A percentile compares a stretch with the other conserved stretches of the same genome.
Conservation (phyloP, 2,888 invertebrate genomes). For the Octonoba sinensis region DNA sequence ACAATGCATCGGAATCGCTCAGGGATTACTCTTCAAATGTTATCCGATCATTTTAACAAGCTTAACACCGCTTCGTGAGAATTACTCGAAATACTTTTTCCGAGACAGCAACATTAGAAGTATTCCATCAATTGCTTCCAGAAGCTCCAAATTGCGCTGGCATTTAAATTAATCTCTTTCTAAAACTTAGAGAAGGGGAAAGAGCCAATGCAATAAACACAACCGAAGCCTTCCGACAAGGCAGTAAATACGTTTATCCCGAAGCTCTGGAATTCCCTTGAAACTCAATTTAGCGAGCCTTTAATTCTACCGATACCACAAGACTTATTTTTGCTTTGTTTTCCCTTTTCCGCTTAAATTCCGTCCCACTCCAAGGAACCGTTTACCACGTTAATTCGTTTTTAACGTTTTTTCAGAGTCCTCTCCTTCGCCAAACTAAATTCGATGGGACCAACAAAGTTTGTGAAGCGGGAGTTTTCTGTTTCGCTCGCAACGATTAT, state of each 20-base stretch:
- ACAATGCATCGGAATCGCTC: too few relatives aligned
- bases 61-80: too few relatives aligned
- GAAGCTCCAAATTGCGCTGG: constrained; percentile 10
- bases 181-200: neutral
- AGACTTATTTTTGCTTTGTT: constrained; percentile 42
- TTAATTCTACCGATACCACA: constrained; percentile 57
- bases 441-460: constrained; percentile 32
- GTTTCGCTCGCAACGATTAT: constrained; percentile 28
- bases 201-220: constrained; percentile 31
- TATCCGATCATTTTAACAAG: too few relatives aligned
- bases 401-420: constrained; percentile 44
- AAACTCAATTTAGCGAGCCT: constrained; percentile 56
- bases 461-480: constrained; percentile 39
- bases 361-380: constrained; percentile 19
- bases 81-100: too few relatives aligned
- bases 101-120: neutral
- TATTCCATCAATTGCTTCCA: constrained; percentile 32
- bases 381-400: constrained; percentile 52
- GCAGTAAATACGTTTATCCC: constrained; percentile 55
- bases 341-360: constrained; percentile 12
- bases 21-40: too few relatives aligned
- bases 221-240: constrained; percentile 13
- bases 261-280: constrained; percentile 43
- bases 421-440: constrained; percentile 14
- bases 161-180: constrained; percentile 49